Evolutionary conservation across 2,888 invertebrate genomes (phyloP).

Genomic region (Andrena bucephala): DNA sequence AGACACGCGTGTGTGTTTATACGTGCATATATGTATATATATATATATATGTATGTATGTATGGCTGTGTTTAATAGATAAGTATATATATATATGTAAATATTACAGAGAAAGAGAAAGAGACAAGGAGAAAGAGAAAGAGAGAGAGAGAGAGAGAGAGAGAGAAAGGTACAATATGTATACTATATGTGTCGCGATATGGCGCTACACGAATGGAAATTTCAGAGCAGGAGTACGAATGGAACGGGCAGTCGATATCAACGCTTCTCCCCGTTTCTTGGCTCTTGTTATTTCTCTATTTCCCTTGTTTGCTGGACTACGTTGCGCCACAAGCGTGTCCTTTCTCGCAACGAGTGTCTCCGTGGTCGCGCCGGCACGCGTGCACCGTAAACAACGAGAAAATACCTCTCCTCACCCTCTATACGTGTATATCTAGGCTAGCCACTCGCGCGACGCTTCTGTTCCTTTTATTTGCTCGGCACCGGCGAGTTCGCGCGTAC

Average conservation of each 20-base stretch:
- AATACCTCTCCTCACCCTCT: neutral
- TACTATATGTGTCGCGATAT: slow-evolving; percentile 55
- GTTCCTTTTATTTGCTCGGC: neutral
- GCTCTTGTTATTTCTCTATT: slow-evolving; percentile 26
- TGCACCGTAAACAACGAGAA: slow-evolving; percentile 33
- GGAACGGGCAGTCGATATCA: slow-evolving; percentile 46
- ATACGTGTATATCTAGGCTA: neutral
- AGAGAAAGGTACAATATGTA: slow-evolving; percentile 51
- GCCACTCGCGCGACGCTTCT: slow-evolving; percentile 20
- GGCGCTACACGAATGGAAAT: slow-evolving; percentile 58
- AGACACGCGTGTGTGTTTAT: slow-evolving; percentile 46
- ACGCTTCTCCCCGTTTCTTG: slow-evolving; percentile 38
- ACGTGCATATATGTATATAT: slow-evolving; percentile 41
- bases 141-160: slow-evolving; percentile 24
- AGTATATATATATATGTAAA: slow-evolving; percentile 37
- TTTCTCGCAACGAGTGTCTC: slow-evolving; percentile 17
- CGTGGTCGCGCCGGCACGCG: slow-evolving; percentile 20
- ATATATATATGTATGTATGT: slow-evolving; percentile 11
- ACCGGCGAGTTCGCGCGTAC: slow-evolving; percentile 23
- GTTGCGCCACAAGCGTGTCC: slow-evolving; percentile 10
- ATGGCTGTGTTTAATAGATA: slow-evolving; percentile 21
- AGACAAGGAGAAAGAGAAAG: slow-evolving; percentile 25
- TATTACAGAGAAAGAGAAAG: slow-evolving; percentile 40
- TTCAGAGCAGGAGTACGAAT: slow-evolving; percentile 48
- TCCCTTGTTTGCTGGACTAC: neutral